Evolutionary conservation across 2,888 invertebrate genomes (phyloP), one percentile per base, ranked within the genome.

Genomic region (Acronicta alni): DNA sequence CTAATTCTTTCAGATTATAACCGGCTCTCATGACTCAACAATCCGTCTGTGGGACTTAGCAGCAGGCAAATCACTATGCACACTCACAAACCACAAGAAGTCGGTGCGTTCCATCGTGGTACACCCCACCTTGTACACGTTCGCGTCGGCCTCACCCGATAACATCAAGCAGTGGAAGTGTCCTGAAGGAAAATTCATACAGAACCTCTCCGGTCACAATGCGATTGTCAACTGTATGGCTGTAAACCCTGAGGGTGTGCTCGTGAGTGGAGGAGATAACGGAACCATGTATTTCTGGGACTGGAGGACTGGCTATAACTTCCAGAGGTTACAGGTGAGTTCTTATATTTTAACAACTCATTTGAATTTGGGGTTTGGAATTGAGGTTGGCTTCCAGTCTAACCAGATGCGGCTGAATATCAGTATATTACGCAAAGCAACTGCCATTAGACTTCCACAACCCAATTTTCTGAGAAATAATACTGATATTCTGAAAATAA

Each of bases 151-250:
- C 0, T 99, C 99, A 0, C 99, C 99, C 0, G 99, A 99, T 87
- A 99, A 99, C 86, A 98, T 99, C 69, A 99, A 99, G 86, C 99
- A 99, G 86, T 99, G 99, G 99, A 98, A 98, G 87, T 99, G 99
- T 83, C 99, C 99, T 0, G 98, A 99, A 79, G 99, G 99, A 2
- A 98, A 98, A 85, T 99, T 99, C 85, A 97, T 99, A 39, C 99
- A 99, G 99, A 99, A 99, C 88, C 94, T 99, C 56, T 97, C 98
- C 0, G 99, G 99, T 0, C 99, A 99, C 88, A 99, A 98, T 88
- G 98, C 99, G 0, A 99, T 99, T 72, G 97, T 99, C 26, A 99
- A 99, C 93, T 98, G 99, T 80, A 95, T 99, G 91, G 99, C 98
- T 0, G 97, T 98, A 7, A 99, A 99, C 92, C 95, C 97, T 0